Evolutionary conservation across 2,113 vertebrate species (phyloP).

Genomic region (Aythya baeri): DNA sequence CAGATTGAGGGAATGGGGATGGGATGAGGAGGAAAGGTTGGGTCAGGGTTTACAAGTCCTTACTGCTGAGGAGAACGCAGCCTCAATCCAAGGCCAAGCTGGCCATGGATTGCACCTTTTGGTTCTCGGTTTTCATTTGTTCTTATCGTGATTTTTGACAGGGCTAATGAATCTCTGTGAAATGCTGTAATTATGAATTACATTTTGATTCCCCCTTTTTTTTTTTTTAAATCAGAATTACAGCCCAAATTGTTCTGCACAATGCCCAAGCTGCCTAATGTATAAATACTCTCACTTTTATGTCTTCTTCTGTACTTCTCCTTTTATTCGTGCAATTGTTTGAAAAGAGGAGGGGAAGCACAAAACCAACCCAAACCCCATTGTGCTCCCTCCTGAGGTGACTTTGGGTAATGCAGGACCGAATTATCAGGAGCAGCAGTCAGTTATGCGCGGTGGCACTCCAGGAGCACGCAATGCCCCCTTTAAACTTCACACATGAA

Average conservation of each 20-base stretch:
- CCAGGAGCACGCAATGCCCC: background rate
- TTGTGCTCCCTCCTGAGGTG: background rate
- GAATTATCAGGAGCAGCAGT: background rate
- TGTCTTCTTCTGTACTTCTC: background rate
- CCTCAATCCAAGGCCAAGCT: background rate
- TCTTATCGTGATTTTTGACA: background rate
- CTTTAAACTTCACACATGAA: background rate
- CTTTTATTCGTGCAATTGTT: background rate
- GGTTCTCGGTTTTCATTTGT: background rate
- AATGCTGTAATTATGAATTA: background rate
- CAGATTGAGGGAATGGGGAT: background rate
- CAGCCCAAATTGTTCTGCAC: background rate
- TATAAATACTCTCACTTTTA: background rate
- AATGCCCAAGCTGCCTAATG: background rate
- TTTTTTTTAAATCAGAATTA: background rate
- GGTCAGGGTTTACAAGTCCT: background rate
- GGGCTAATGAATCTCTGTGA: background rate
- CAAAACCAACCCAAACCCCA: background rate
- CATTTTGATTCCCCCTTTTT: background rate
- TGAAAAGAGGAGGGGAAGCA: background rate
- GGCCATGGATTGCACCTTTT: background rate
- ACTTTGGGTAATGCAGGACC: background rate
- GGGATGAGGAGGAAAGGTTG: background rate
- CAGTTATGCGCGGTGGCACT: fast-evolving
- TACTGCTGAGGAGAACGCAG: background rate